Evolutionary conservation across 2,113 vertebrate species (phyloP).

Genomic region (Dicrurus megarhynchus): DNA sequence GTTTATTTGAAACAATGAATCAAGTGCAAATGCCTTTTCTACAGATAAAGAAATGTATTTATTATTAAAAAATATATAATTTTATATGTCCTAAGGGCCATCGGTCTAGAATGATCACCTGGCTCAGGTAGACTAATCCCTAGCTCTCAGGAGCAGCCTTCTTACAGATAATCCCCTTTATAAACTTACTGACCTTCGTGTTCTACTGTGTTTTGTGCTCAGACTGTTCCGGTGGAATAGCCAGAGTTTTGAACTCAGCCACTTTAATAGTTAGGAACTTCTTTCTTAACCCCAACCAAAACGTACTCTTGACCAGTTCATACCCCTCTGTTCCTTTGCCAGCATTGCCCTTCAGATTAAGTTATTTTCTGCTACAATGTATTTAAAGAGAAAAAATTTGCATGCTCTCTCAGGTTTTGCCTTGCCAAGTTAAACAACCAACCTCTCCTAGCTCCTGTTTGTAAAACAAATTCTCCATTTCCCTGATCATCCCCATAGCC

Average conservation of each 20-base stretch:
- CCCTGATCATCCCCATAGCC: not conserved
- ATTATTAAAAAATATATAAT: too few relatives aligned
- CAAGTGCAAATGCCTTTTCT: not conserved
- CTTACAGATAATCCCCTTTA: not conserved
- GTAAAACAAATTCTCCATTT: not conserved
- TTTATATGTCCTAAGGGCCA: not conserved
- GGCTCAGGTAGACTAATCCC: not conserved
- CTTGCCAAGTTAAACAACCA: not conserved
- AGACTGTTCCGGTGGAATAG: rapidly evolving
- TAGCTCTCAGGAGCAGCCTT: not conserved
- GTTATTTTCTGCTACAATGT: not conserved
- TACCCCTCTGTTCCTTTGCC: not conserved
- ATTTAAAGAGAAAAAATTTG: not conserved
- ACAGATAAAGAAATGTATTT: not conserved
- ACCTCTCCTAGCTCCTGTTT: not conserved
- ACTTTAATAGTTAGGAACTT: not conserved
- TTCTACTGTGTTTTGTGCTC: not conserved
- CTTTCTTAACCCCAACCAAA: not conserved
- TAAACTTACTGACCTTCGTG: not conserved
- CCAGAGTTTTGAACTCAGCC: not conserved
- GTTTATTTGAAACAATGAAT: not conserved
- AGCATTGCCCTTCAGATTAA: not conserved
- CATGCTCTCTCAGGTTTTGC: not conserved
- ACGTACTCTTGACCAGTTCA: not conserved
- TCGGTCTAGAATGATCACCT: not conserved